These are phyloP conservation scores for Labia minor DNA, from an alignment of 2,888 invertebrate genomes.

Conservation along the genomic window DNA sequence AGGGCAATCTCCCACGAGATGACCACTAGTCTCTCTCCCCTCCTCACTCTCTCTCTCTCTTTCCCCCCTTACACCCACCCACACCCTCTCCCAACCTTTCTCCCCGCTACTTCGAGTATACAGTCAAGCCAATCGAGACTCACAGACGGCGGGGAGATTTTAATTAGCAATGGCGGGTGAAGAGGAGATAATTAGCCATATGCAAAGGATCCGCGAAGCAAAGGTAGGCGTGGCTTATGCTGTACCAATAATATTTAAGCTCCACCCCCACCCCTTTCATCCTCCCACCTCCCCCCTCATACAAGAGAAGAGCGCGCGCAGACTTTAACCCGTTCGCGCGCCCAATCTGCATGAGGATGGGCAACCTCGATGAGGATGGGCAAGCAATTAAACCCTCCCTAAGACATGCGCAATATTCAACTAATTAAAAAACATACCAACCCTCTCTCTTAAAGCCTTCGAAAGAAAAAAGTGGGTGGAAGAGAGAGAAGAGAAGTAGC, in stretches of 20 bases:
- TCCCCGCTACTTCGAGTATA: too few species aligned
- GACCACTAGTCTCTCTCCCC: neutral
- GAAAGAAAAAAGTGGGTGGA: too few species aligned
- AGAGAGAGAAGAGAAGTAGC: too few species aligned
- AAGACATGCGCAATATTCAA: neutral
- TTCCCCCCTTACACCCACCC: too few species aligned
- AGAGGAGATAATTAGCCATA: constrained; percentile 13
- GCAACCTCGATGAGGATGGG: neutral
- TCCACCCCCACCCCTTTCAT: constrained; percentile 22
- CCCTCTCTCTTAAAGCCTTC: too few species aligned
- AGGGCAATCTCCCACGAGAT: neutral
- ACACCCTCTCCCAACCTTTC: too few species aligned
- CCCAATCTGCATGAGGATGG: neutral
- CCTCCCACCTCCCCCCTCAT: too few species aligned
- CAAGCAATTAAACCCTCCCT: neutral
- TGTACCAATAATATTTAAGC: constrained; percentile 26
- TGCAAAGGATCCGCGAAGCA: neutral
- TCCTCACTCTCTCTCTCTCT: too few species aligned
- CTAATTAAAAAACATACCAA: neutral
- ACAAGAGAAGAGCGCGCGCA: constrained; percentile 4
- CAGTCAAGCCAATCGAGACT: neutral
- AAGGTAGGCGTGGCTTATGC: constrained; percentile 17
- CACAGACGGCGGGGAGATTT: neutral
- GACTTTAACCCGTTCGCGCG: neutral
- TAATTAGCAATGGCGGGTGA: neutral